Base-by-base conservation (phyloP, 2,888 invertebrate genomes). In the Campopleginae sp. region DNA sequence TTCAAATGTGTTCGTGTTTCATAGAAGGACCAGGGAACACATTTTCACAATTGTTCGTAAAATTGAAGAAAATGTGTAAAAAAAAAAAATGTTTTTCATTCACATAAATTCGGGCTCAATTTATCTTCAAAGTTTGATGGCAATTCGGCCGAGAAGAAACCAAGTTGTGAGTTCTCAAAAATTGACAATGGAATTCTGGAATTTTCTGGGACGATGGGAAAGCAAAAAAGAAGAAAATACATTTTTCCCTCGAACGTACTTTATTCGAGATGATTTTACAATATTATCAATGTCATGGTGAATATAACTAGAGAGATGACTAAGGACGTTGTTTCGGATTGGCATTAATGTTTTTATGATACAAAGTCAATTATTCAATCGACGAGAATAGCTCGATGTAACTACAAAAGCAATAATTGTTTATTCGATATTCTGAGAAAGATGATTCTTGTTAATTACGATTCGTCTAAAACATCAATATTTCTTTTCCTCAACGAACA, bases 261-360 rank as follows among this genome's bases (percentile, higher is more conserved):
- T 85, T 85, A 85, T 82, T 85, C 12, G 42, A 66, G 63, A 79
- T 85, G 76, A 82, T 85, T 54, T 58, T 79, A 85, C 85, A 80
- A 74, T 79, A 72, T 85, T 82, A 80, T 82, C 80, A 85, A 85
- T 80, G 78, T 82, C 82, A 70, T 79, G 70, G 44, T 79, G 70
- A 65, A 63, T 81, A 61, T 81, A 61, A 54, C 78, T 78, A 80
- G 44, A 74, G 79, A 75, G 54, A 78, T 79, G 46, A 19, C 72
- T 65, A 71, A 65, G 31, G 33, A 77, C 31, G 27, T 27, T 58
- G 63, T 38, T 44, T 65, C 27, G 12, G 58, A 19, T 38, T 71
- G 27, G 68, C 82, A 58, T 38, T 75, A 78, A 82, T 75, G 65
- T n/a, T 44, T 85, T 23, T 42, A 46, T 51, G 44, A 72, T 8